Percentiles rank a stretch among this genome's conserved stretches.
Evolutionary conservation across 2,113 vertebrate species (phyloP).

Genomic region (Lutjanus erythropterus): DNA sequence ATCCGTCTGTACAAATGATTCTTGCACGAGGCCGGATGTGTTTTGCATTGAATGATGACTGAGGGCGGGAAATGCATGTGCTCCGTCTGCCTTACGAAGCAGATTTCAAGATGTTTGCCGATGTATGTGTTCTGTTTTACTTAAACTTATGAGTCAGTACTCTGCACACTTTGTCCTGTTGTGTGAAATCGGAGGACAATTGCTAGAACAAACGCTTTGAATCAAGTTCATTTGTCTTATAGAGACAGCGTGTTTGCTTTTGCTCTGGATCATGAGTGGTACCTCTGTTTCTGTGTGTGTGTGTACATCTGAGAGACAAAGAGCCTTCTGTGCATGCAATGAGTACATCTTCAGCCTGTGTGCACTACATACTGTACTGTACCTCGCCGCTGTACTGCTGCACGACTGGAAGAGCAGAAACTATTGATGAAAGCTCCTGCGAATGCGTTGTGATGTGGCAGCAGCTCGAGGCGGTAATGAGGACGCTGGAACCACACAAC

Average conservation of each 20-base stretch:
- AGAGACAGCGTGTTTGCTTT: background rate
- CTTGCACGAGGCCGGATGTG: background rate
- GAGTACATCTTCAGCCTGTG: background rate
- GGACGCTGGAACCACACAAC: background rate
- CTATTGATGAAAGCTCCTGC: slow-evolving; percentile 6
- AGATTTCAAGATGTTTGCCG: background rate
- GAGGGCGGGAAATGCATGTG: background rate
- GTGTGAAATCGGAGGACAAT: background rate
- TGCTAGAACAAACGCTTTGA: background rate
- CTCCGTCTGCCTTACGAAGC: background rate
- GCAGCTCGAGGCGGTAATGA: background rate
- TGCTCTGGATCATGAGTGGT: background rate
- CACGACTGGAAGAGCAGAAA: background rate
- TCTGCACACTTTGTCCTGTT: slow-evolving; percentile 3
- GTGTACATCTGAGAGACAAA: background rate
- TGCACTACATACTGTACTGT: background rate
- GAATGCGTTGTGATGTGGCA: background rate
- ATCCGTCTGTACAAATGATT: no score
- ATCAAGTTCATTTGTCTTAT: background rate
- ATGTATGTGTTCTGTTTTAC: background rate
- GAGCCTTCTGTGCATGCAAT: background rate
- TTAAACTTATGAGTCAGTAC: background rate
- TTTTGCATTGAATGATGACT: background rate
- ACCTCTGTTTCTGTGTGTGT: background rate
- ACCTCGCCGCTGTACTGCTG: background rate